Evolutionary conservation across 2,113 vertebrate genomes (phyloP).

Genomic region (Patagioenas fasciata): DNA sequence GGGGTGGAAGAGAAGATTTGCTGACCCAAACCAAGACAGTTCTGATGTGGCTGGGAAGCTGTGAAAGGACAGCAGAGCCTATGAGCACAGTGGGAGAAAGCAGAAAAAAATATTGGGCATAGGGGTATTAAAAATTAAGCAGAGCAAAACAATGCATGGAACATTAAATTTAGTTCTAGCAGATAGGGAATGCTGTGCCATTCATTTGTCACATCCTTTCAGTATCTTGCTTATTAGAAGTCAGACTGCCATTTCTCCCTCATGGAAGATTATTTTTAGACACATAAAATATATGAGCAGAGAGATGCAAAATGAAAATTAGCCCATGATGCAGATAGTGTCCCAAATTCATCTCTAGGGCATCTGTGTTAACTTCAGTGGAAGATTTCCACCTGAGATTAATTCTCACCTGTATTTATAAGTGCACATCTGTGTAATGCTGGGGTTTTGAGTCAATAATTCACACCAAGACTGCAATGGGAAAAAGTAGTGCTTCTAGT

Average conservation of each 20-base stretch:
- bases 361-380: not conserved
- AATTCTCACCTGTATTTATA: not conserved
- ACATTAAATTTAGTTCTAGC: not conserved
- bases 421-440: too few species aligned
- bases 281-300: not conserved
- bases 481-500: not conserved
- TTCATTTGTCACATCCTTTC: not conserved
- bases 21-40: not conserved
- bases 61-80: not conserved
- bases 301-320: not conserved
- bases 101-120: not conserved
- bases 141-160: not conserved
- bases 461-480: not conserved
- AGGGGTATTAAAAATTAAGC: not conserved
- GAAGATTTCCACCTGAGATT: not conserved
- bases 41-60: not conserved
- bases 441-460: not conserved
- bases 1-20: not conserved
- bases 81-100: not conserved
- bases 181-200: not conserved
- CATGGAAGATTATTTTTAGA: not conserved
- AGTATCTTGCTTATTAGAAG: not conserved
- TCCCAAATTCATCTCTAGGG: not conserved
- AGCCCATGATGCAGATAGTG: not conserved
- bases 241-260: not conserved